Base-by-base conservation (phyloP, 2,888 invertebrate genomes). In the Polietes domitor region DNA sequence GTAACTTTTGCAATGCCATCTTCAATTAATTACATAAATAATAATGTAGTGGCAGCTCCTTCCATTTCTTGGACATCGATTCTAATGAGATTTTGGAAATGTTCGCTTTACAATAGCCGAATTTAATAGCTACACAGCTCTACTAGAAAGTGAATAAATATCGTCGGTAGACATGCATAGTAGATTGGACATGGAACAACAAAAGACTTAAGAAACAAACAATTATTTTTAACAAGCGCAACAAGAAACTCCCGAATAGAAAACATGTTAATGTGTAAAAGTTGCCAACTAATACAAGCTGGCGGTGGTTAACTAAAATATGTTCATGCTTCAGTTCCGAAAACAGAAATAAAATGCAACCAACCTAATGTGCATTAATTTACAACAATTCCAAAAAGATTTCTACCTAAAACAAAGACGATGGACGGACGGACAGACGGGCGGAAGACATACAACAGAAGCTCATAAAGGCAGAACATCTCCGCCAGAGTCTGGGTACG, bases 301-400 rank as follows among this genome's bases (percentile, higher is more conserved):
- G 15, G 12, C 43, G 37, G 26, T 74, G 58, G 37, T 73, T 24
- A 65, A 24, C 5, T 32, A 68, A 77, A 80, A 70, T 70, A 61
- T 74, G 53, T 80, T 77, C 41, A 83, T 73, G 80, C 80, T 80
- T 83, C 74, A 71, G 63, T 74, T 55, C 63, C 63, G 26, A 32
- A 28, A 63, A 21, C 68, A 41, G 0, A 68, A 43, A 55, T n/a
- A 12, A 76, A 68, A 76, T 55, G 63, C 70, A 58, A 37, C 47
- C 28, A 15, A 10, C 55, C 21, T 24, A 77, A 72, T 80, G 70
- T 19, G 17, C 37, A 58, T 77, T 80, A 71, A 77, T 77, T 83
- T 75, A 43, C 32, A 76, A 73, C 73, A 53, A 76, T 68, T 80
- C 75, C 7, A 17, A 80, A 72, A 71, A 77, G 21, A 65, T 65